Base-by-base conservation (phyloP, 1,140 invertebrate genomes). In the Neuroterus valhalla region DNA sequence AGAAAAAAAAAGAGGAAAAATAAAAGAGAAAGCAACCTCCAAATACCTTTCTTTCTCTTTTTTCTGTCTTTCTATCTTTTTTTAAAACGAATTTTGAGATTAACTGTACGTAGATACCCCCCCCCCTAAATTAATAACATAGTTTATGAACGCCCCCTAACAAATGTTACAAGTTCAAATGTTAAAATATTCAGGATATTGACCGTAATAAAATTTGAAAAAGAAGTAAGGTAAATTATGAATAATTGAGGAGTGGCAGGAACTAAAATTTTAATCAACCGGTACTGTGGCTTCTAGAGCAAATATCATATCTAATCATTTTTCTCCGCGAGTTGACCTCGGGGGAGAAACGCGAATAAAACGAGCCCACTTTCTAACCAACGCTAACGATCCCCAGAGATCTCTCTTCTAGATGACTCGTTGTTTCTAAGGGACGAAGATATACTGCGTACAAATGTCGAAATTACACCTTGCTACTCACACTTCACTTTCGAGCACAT, bases 241-340 rank as follows among this genome's bases (percentile, higher is more conserved):
- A 62, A 62, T 38, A n/a, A 62, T 62, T 62, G 55, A 62, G 23
- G 31, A 38, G 31, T 14, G 14, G 26, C 31, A 26, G 26, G n/a
- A 62, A 31, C 31, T 26, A 26, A 62, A 5, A 26, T 26, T 62
- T 62, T 62, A n/a, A 31, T 62, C 55, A 62, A 31, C 55, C n/a
- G 12, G 6, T 23, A n/a, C 55, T 3, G 48, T 62, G 55, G 19
- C 31, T 62, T 62, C 2, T 15, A 26, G 55, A 31, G 23, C 55
- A 62, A 62, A 62, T 62, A 62, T 62, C 55, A 62, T 62, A 62
- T 62, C 55, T 62, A 62, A 62, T 62, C 31, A 62, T 23, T 62
- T 62, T 62, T 62, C 55, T 62, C 12, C 55, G n/a, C 26, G 55
- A 62, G 23, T 38, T 62, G 23, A 6, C 55, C 55, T 62, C 55